These are phyloP conservation scores for Bettongia penicillata DNA, from an alignment of 2,113 vertebrate genomes.

Conservation along the genomic window DNA sequence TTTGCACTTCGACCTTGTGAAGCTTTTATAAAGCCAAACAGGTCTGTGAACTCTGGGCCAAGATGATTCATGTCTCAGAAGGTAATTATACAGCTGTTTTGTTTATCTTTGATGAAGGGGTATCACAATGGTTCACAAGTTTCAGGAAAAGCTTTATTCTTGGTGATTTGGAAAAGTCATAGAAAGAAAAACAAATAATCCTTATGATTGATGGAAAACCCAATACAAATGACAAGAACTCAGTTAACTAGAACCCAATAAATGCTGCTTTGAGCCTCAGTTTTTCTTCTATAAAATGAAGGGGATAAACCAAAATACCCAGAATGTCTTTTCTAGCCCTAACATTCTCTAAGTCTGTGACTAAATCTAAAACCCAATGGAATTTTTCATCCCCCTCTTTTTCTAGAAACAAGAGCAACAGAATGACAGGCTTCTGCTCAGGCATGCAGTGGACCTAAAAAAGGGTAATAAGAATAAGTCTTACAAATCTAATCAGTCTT, in stretches of 20 bases:
- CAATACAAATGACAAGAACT: neutral
- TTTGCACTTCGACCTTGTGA: slow-evolving; percentile 54
- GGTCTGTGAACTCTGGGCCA: slow-evolving; percentile 64
- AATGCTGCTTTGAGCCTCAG: neutral
- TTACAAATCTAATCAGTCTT: neutral
- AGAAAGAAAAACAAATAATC: slow-evolving; percentile 11
- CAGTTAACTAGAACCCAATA: slow-evolving; percentile 11
- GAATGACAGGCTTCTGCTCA: neutral
- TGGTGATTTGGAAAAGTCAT: slow-evolving; percentile 12
- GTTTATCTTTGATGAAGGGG: slow-evolving; percentile 71
- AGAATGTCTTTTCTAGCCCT: neutral
- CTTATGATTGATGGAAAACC: neutral
- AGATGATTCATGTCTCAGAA: slow-evolving; percentile 82
- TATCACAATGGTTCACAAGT: slow-evolving; percentile 51
- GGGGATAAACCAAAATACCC: neutral
- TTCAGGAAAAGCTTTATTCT: slow-evolving; percentile 57
- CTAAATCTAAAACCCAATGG: neutral
- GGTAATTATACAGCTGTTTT: slow-evolving; percentile 77
- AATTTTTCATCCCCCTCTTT: neutral
- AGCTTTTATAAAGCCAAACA: slow-evolving; percentile 79
- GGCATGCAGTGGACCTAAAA: neutral
- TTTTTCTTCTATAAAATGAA: neutral
- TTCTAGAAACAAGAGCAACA: neutral
- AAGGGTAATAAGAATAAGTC: neutral
- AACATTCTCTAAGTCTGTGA: neutral